These are phyloP conservation scores for Trichechus manatus DNA, from an alignment of 2,113 vertebrate species.

Conservation along the genomic window DNA sequence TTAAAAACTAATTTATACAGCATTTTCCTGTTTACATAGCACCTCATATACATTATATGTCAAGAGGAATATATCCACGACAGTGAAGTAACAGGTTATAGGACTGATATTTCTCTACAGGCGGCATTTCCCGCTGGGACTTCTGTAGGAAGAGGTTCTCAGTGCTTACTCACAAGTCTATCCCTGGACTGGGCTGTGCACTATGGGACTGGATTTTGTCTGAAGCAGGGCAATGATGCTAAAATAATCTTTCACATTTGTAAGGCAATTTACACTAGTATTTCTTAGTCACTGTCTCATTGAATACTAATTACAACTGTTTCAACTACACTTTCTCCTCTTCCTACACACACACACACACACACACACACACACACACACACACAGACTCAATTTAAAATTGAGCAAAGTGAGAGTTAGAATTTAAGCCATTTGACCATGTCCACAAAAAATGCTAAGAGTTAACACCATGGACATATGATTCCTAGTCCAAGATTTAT, in stretches of 20 bases:
- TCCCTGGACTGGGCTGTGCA: not conserved
- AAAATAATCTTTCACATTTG: not conserved
- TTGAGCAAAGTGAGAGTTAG: not conserved
- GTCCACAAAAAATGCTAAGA: not conserved
- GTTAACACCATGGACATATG: not conserved
- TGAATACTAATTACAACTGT: not conserved
- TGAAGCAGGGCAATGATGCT: not conserved
- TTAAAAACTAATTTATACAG: not conserved
- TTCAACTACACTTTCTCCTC: not conserved
- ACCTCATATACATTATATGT: not conserved
- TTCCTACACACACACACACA: not conserved
- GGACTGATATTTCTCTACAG: not conserved
- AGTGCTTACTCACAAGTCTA: not conserved
- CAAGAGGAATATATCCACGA: not conserved
- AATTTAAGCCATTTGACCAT: not conserved
- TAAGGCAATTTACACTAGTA: not conserved
- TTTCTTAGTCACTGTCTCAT: not conserved
- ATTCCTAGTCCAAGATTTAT: not conserved
- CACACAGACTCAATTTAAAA: not conserved
- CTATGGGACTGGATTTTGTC: not conserved
- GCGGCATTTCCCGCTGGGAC: not conserved
- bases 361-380: not conserved
- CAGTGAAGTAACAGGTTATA: not conserved
- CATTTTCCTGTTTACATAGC: not conserved
- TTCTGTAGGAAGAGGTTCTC: not conserved